Conservation (phyloP, 2,113 vertebrate species). For the Peromyscus polionotus region DNA sequence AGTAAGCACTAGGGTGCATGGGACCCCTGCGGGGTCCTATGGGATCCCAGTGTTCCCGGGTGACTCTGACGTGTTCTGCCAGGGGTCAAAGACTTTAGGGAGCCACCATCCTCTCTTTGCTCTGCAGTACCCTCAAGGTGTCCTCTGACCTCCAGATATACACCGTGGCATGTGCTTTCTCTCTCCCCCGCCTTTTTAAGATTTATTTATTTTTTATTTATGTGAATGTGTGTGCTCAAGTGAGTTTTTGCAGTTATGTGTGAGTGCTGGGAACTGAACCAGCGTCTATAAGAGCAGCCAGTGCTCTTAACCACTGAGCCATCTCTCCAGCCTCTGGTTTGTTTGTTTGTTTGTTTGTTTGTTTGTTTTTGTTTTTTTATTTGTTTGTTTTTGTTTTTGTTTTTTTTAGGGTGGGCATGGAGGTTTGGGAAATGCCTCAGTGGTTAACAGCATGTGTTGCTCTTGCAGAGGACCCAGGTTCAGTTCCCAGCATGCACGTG, state of each 20-base stretch:
- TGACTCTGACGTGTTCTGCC: neutral
- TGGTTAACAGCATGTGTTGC: neutral
- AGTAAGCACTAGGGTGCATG: neutral
- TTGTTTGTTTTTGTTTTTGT: too few species aligned
- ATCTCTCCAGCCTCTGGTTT: neutral
- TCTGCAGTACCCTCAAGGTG: neutral
- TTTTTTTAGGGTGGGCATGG: neutral
- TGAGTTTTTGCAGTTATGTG: neutral
- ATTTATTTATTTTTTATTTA: neutral
- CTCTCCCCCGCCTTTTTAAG: neutral
- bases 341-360: too few species aligned
- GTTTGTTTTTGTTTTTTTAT: too few species aligned
- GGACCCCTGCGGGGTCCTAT: neutral
- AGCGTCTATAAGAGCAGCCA: neutral
- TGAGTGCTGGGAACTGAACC: neutral
- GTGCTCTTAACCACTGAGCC: neutral
- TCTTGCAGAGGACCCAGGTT: neutral
- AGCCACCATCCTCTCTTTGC: neutral
- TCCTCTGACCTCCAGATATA: neutral
- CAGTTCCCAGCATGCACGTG: neutral
- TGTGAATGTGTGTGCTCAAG: neutral
- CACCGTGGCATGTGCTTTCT: too few species aligned
- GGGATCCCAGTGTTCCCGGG: neutral
- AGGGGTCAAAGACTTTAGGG: neutral
- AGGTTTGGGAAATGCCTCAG: neutral